Conservation (phyloP, 1,140 invertebrate genomes). For the Aradophagus sp. region DNA sequence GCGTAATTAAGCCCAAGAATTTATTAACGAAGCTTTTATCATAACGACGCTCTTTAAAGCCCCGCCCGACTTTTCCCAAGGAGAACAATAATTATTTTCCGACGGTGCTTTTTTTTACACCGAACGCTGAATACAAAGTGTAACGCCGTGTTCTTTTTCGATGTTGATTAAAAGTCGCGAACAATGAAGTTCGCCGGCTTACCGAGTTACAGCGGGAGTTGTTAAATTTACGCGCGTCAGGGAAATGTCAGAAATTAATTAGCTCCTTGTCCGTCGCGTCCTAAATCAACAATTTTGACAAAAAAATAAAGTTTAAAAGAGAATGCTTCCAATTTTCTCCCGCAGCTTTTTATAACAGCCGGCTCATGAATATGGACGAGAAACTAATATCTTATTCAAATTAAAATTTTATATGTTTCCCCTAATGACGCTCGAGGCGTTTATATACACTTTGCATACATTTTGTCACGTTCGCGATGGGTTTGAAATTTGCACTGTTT, state of each 20-base stretch:
- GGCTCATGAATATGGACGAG: constrained; percentile 50
- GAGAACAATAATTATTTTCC: too few relatives aligned
- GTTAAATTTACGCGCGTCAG: constrained; percentile 40
- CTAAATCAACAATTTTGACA: constrained; percentile 47
- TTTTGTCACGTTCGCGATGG: constrained; percentile 47
- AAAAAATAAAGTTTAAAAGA: too few relatives aligned
- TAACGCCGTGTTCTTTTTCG: constrained; percentile 1
- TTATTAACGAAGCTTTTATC: too few relatives aligned
- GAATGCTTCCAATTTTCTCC: constrained; percentile 33
- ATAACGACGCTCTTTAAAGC: too few relatives aligned
- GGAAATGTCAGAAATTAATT: constrained; percentile 51
- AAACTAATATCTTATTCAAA: constrained; percentile 54
- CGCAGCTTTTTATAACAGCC: constrained; percentile 39
- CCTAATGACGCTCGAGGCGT: constrained; percentile 46
- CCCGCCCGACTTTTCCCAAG: too few relatives aligned
- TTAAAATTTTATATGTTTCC: constrained; percentile 53
- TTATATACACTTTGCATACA: constrained; percentile 54
- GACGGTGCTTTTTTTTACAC: too few relatives aligned
- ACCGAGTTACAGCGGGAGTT: constrained; percentile 29
- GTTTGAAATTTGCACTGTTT: constrained; percentile 22
- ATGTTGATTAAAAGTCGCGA: constrained; percentile 25
- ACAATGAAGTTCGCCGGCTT: constrained; percentile 27
- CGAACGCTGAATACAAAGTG: too few relatives aligned
- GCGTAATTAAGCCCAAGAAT: too few relatives aligned
- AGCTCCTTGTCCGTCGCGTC: constrained; percentile 34